Base-by-base conservation (phyloP, 1,140 invertebrate species). In the Magallana gigas region DNA sequence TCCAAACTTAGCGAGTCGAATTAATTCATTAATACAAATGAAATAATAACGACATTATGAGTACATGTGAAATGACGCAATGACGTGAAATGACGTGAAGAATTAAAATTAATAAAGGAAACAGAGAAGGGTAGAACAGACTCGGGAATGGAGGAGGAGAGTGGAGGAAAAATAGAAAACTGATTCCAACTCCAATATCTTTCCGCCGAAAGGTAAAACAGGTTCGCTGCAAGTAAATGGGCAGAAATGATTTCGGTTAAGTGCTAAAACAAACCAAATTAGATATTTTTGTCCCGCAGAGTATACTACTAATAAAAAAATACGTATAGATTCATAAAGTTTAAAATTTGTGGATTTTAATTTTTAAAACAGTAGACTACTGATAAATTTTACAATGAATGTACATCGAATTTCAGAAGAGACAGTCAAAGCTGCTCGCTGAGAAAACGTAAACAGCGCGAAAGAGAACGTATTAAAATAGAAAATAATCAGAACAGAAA, bases 351-450 rank as follows among this genome's bases (percentile, higher is more conserved):
- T 8, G 11, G 36, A 48, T 48, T 48, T 48, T 48, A 48, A 60
- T 16, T 62, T 62, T 62, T 62, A n/a, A n/a, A 11, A 62, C 6
- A 14, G 60, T 62, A 62, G 60, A 62, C 60, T 62, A 62, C 36
- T 48, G 36, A 48, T 48, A 62, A 62, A n/a, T n/a, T n/a, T 62
- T 14, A 14, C 18, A n/a, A n/a, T n/a, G 18, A 12, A 62, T 62
- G 12, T 62, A 62, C 60, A 62, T 62, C 18, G 60, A 62, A 62
- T 62, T 62, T 62, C 60, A 62, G 60, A 62, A n/a, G 18, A 62
- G 23, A 23, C 23, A 23, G 23, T 23, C 23, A 23, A 62, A 16
- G 60, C 60, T 62, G 60, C 60, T 9, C 12, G 60, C 60, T 62
- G 14, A 62, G 60, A 62, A 62, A 62, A 62, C 60, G 60, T n/a